These are phyloP conservation scores for Macrosteles quadrilineatus DNA, from an alignment of 1,140 invertebrate genomes.

Conservation along the genomic window DNA sequence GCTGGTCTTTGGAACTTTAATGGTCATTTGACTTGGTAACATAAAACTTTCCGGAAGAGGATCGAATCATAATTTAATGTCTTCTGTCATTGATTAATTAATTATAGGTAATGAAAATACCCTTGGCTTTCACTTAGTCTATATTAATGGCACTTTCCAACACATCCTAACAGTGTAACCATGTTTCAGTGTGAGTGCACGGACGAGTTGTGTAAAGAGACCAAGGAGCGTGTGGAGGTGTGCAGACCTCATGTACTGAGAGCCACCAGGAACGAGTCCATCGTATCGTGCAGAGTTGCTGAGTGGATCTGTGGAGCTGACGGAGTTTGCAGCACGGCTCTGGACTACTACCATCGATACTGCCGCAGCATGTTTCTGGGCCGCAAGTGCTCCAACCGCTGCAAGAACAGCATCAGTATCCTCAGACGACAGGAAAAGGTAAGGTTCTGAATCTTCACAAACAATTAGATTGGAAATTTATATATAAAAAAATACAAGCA, in stretches of 20 bases:
- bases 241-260: conserved; percentile 71
- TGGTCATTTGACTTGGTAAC: too few relatives aligned
- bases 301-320: conserved; percentile 79
- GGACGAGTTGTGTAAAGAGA: conserved; percentile 71
- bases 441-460: too few relatives aligned
- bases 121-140: too few relatives aligned
- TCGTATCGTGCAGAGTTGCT: conserved; percentile 72
- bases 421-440: conserved; percentile 62
- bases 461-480: too few relatives aligned
- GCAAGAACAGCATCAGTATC: conserved; percentile 77
- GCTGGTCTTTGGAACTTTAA: too few relatives aligned
- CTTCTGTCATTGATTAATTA: too few relatives aligned
- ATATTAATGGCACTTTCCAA: too few relatives aligned
- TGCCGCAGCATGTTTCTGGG: conserved; percentile 77
- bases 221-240: conserved; percentile 75
- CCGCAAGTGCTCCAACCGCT: conserved; percentile 70
- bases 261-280: conserved; percentile 63
- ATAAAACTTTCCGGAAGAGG: too few relatives aligned
- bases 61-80: too few relatives aligned
- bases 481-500: too few relatives aligned
- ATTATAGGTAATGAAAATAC: too few relatives aligned
- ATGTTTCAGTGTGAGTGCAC: conserved; percentile 58
- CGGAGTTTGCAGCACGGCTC: conserved; percentile 69
- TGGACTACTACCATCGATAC: conserved; percentile 69
- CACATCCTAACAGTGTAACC: too few relatives aligned